These are phyloP conservation scores for Asobara japonica DNA, from an alignment of 1,140 invertebrate species.

Conservation along the genomic window DNA sequence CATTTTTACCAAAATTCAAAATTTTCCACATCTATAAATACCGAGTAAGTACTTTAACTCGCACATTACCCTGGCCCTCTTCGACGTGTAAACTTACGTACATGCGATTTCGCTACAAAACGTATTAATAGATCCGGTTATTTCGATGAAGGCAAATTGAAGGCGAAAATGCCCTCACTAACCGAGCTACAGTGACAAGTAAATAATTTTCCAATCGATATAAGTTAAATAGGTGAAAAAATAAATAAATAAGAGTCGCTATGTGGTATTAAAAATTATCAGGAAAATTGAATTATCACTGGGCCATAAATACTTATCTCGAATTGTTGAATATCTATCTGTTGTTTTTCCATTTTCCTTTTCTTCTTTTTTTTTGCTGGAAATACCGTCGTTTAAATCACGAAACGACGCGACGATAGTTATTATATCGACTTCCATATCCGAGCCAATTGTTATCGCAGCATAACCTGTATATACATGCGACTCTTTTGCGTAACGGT, in stretches of 20 bases:
- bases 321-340: not conserved
- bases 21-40: not conserved
- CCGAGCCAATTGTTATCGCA: constrained; percentile 28
- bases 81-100: constrained; percentile 8
- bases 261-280: not conserved
- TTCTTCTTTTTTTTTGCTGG: not conserved
- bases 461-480: constrained; percentile 6
- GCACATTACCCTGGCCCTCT: not conserved
- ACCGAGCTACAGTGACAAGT: not conserved
- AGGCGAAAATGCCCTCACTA: constrained; percentile 2
- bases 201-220: not conserved
- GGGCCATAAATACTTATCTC: constrained; percentile 3
- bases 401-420: constrained; percentile 14
- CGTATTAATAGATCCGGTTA: constrained; percentile 28
- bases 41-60: too few species aligned
- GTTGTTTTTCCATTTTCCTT: not conserved
- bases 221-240: not conserved
- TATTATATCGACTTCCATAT: constrained; percentile 21
- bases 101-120: not conserved
- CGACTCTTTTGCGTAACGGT: constrained; percentile 31
- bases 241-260: not conserved
- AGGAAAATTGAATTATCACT: constrained; percentile 1
- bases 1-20: not conserved
- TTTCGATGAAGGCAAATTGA: constrained; percentile 25
- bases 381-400: not conserved